Base-by-base conservation (phyloP, 1,140 invertebrate genomes). In the Drosophila repletoides region DNA sequence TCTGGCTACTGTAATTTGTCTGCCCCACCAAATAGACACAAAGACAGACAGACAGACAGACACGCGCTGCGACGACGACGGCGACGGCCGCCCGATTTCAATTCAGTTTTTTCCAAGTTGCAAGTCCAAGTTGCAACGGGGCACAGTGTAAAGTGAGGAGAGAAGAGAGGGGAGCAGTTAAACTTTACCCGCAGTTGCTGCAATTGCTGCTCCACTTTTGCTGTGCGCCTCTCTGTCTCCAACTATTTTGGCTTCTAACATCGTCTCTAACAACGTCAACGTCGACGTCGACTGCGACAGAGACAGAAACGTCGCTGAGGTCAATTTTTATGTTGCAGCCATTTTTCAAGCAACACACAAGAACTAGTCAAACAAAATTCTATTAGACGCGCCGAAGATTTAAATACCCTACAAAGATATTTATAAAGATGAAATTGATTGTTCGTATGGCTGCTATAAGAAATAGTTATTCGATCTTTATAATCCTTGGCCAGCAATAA, bases 1-100 rank as follows among this genome's bases (percentile, higher is more conserved):
- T 84, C 80, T 84, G 80, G 80, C 80, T 84, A 84, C 80, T 86
- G 80, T 84, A 84, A 84, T 84, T 84, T 84, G 80, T 84, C 80
- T 84, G 80, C 75, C 79, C 80, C 77, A 71, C 74, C 55, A 66
- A 28, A 59, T 45, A 34, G 45, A 84, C 59, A 75, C 74, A 83
- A 65, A 79, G 70, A 56, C 5, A 41, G 6, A 55, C 14, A 55
- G 2, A 55, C 15, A 41, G 49, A 81, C 56, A 81, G 72, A 81
- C 64, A 71, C 60, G 66, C 59, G 66, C 69, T 49, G n/a, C n/a
- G n/a, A n/a, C n/a, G n/a, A n/a, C n/a, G n/a, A n/a, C n/a, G n/a
- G n/a, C n/a, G n/a, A n/a, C n/a, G n/a, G n/a, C n/a, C 29, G 45
- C 36, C 55, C 63, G 31, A 49, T 17, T 51, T 34, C 49, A 52